These are phyloP conservation scores for Danaus plexippus DNA, from an alignment of 1,140 invertebrate genomes.

Conservation along the genomic window DNA sequence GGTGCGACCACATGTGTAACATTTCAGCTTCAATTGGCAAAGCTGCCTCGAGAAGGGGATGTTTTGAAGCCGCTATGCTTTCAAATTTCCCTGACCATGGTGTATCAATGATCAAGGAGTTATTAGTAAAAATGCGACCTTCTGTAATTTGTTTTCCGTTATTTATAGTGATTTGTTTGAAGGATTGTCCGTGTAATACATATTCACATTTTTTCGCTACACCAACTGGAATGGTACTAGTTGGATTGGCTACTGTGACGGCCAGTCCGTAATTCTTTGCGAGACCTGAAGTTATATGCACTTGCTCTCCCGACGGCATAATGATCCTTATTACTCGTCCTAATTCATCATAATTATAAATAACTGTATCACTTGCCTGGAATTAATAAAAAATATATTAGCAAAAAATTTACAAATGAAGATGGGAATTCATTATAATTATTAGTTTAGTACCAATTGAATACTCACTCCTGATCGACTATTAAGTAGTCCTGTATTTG, in stretches of 20 bases:
- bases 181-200: slow-evolving; percentile 72
- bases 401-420: background rate
- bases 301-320: slow-evolving; percentile 90
- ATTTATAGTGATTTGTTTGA: slow-evolving; percentile 72
- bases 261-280: slow-evolving; percentile 82
- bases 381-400: slow-evolving; percentile 29
- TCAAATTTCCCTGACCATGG: slow-evolving; percentile 80
- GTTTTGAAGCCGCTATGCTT: slow-evolving; percentile 84
- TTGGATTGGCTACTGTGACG: slow-evolving; percentile 76
- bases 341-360: slow-evolving; percentile 91
- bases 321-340: slow-evolving; percentile 88
- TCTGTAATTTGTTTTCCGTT: slow-evolving; percentile 78
- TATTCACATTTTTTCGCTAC: slow-evolving; percentile 74
- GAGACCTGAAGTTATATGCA: slow-evolving; percentile 82
- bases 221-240: slow-evolving; percentile 62
- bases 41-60: slow-evolving; percentile 88
- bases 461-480: slow-evolving; percentile 81
- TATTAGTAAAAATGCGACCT: slow-evolving; percentile 83
- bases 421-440: slow-evolving; percentile 5
- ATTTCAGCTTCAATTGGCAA: slow-evolving; percentile 93
- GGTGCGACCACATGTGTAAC: slow-evolving; percentile 89
- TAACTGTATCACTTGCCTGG: slow-evolving; percentile 86
- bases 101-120: slow-evolving; percentile 79
- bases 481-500: slow-evolving; percentile 83
- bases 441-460: background rate